phyloP scores from a whole-genome alignment of 2,888 invertebrate genomes.

The Ectobius pallidus region DNA sequence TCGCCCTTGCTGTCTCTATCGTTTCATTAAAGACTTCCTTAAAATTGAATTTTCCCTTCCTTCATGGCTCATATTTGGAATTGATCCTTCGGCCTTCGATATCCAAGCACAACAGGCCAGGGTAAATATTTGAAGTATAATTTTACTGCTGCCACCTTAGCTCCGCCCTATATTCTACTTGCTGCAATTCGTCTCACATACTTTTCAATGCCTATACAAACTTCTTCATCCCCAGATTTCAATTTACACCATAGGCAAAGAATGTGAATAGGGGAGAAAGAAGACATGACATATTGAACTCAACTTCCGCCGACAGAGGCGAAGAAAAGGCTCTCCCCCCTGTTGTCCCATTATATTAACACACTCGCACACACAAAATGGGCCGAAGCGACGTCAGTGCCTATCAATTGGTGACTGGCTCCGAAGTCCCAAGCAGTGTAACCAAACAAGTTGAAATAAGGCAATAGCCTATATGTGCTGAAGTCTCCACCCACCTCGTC shows the following conservation, averaged over 20 bases:
- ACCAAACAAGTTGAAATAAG: too few relatives aligned
- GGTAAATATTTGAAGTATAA: too few relatives aligned
- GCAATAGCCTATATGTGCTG: neutral
- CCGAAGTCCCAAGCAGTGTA: neutral
- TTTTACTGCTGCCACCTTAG: too few relatives aligned
- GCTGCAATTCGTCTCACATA: neutral
- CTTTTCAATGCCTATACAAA: conserved; percentile 2
- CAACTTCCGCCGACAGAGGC: conserved; percentile 25
- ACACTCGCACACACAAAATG: neutral
- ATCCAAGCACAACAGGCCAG: too few relatives aligned
- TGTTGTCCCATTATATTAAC: neutral
- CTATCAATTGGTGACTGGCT: conserved; percentile 23
- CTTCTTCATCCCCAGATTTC: neutral
- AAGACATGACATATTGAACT: neutral
- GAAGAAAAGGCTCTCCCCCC: conserved; percentile 9
- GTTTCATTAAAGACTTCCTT: too few relatives aligned
- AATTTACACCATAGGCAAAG: conserved; percentile 19
- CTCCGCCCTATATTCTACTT: too few relatives aligned
- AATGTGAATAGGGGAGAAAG: neutral
- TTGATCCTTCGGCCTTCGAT: too few relatives aligned
- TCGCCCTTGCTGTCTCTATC: too few relatives aligned
- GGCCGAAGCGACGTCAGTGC: too few relatives aligned
- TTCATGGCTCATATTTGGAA: too few relatives aligned
- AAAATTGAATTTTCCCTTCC: too few relatives aligned
- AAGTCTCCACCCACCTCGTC: too few relatives aligned